Evolutionary conservation across 2,113 vertebrate genomes (phyloP).

Genomic region (Buteo buteo): DNA sequence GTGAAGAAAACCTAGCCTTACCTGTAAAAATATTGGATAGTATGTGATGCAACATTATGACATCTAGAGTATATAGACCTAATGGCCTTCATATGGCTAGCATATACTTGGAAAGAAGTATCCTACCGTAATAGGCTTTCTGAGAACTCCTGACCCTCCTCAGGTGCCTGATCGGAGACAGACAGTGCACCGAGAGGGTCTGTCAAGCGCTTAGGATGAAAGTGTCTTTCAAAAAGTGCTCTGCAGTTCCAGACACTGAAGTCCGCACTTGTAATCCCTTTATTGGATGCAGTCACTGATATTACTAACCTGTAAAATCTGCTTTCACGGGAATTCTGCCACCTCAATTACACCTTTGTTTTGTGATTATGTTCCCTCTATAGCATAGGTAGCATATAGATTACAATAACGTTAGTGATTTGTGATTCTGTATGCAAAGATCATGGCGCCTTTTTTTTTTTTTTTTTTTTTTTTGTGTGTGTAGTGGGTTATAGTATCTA

Average conservation of each 20-base stretch:
- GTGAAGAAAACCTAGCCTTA: background rate
- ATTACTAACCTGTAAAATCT: background rate
- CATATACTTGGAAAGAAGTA: background rate
- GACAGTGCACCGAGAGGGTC: rapidly evolving
- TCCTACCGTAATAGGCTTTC: background rate
- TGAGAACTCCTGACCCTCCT: background rate
- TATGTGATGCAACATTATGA: background rate
- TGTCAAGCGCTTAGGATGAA: background rate
- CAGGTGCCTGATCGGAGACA: background rate
- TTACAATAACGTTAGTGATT: background rate
- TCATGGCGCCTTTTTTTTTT: background rate
- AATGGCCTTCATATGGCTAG: background rate
- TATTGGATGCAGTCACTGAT: background rate
- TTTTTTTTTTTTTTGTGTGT: background rate
- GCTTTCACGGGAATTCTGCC: background rate
- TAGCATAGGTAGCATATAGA: background rate
- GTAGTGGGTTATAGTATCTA: background rate
- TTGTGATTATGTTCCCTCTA: background rate
- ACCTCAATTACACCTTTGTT: background rate
- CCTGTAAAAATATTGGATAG: background rate
- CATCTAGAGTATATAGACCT: background rate
- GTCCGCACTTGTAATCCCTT: background rate
- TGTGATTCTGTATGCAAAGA: background rate
- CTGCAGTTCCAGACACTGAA: background rate
- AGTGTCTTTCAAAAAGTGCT: background rate